Conservation (phyloP, 2,888 invertebrate species). For the Clanis bilineata region DNA sequence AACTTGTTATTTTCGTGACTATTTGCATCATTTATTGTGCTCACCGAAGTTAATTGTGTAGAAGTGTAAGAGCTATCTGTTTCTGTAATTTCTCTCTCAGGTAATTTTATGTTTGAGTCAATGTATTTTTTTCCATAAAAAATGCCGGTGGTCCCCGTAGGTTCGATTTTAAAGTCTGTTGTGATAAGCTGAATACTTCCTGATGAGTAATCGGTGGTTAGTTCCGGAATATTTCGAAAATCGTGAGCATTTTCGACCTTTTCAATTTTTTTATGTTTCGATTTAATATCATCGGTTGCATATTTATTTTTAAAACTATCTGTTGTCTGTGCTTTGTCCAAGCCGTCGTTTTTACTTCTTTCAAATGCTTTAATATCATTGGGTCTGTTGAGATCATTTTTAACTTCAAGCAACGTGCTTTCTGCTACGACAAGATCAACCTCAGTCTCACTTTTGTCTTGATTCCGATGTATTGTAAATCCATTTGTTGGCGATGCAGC, state of each 20-base stretch:
- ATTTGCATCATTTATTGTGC: not conserved
- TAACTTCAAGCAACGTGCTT: slow-evolving; percentile 45
- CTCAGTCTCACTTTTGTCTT: slow-evolving; percentile 25
- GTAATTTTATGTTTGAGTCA: not conserved
- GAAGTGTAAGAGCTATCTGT: not conserved
- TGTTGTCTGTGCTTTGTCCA: slow-evolving; percentile 15
- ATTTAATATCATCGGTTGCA: slow-evolving; percentile 19
- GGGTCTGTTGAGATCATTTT: slow-evolving; percentile 36
- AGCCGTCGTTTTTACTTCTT: slow-evolving; percentile 19
- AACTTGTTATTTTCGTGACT: not conserved
- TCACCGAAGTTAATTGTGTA: slow-evolving; percentile 1
- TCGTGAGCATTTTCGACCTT: not conserved
- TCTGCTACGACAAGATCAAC: slow-evolving; percentile 37
- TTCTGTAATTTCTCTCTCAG: not conserved
- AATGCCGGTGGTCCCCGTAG: too few relatives aligned
- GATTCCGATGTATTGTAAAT: slow-evolving; percentile 43
- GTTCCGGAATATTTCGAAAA: slow-evolving; percentile 13
- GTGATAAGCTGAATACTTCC: not conserved
- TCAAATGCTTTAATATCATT: slow-evolving; percentile 29
- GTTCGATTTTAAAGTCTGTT: not conserved
- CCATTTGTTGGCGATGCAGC: slow-evolving; percentile 46
- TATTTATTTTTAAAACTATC: slow-evolving; percentile 9
- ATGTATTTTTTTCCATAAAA: not conserved
- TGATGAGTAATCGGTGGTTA: not conserved
- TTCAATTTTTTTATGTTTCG: slow-evolving; percentile 8